phyloP scores from a whole-genome alignment of 2,113 vertebrate genomes.

The Gallinago media region DNA sequence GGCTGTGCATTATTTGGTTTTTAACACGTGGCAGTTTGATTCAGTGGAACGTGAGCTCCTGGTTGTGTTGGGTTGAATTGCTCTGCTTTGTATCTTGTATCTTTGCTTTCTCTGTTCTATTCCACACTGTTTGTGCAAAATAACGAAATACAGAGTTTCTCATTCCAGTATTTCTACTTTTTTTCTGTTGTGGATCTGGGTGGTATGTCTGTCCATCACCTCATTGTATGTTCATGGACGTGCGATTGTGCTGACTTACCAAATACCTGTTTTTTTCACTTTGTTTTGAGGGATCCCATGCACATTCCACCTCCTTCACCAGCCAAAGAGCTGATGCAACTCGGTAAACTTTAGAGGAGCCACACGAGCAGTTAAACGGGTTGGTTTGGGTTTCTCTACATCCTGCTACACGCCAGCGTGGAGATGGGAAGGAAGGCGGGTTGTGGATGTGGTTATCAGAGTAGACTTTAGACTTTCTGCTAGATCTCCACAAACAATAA shows the following conservation, averaged over 20 bases:
- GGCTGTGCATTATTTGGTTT: not conserved
- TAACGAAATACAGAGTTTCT: no score
- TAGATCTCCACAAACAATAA: conserved; percentile 1
- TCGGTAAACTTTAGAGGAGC: not conserved
- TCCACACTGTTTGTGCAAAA: not conserved
- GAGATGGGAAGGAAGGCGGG: not conserved
- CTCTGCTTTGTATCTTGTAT: not conserved
- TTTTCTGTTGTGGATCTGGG: not conserved
- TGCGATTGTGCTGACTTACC: not conserved
- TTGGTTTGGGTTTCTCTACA: not conserved
- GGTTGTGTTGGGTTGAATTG: not conserved
- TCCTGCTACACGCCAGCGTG: not conserved
- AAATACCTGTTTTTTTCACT: not conserved
- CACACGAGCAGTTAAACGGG: conserved; percentile 24
- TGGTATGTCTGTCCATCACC: not conserved
- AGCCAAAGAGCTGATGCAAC: not conserved
- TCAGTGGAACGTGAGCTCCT: not conserved
- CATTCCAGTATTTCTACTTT: not conserved
- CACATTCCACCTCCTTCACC: not conserved
- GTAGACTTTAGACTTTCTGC: conserved; percentile 56
- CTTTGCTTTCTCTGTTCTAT: not conserved
- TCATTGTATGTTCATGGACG: not conserved
- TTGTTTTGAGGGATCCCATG: not conserved
- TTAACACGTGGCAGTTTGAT: not conserved
- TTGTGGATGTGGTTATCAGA: conserved; percentile 3